Base-by-base conservation (phyloP, 2,113 vertebrate genomes). In the Cottus gobio region DNA sequence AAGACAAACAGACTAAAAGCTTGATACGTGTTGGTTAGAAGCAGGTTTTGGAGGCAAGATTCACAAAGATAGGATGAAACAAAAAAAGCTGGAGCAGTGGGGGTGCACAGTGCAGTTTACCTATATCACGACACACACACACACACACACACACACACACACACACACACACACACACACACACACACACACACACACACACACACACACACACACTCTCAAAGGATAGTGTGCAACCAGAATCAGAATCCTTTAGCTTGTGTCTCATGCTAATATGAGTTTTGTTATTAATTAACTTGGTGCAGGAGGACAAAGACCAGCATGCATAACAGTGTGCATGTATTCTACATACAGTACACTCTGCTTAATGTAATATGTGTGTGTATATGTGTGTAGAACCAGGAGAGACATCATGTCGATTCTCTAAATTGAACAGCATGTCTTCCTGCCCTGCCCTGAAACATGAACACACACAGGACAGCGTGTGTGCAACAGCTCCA, bases 401-500 rank as follows among this genome's bases (percentile, higher is more conserved):
- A 31, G 34, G 65, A 66, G 44, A 77, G 61, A 57, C 67, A 37
- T 26, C 84, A 75, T 67, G 67, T 63, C 18, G 86, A 37, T 77
- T 75, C 54, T 82, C 69, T 76, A 61, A 82, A 87, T 80, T 72
- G 71, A 73, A 69, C 63, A 84, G 60, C 65, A 77, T 71, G 62
- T 24, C 50, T 50, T 50, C 57, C 42, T 67, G 60, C 71, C 36
- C 44, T 75, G 50, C 57, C 60, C 37, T 69, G 76, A 57, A 71
- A 77, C 78, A 71, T 52, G 56, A 76, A 31, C 60, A 64, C 75
- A 57, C 77, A 68, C 71, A 56, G 72, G 73, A 28, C 67, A 82
- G 50, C 71, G 16, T 84, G 76, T 77, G 74, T 46, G 68, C n/a
- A 75, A 84, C 67, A 85, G 69, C 80, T 79, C 73, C 84, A 83